phyloP scores from a whole-genome alignment of 2,888 invertebrate species.

The Leptopilina drosophilae region DNA sequence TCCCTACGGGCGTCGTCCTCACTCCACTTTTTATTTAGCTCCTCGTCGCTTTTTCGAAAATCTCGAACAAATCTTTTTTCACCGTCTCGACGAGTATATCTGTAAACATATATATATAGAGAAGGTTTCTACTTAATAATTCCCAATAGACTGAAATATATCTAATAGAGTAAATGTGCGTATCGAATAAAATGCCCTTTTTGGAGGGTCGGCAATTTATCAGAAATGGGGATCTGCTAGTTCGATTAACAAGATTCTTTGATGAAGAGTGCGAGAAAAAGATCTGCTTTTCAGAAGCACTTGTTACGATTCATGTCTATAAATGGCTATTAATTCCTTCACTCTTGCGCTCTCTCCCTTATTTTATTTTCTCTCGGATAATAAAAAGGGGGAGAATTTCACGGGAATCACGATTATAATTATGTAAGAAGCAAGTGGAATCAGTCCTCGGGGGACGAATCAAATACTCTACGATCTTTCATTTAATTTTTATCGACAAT shows the following conservation, averaged over 20 bases:
- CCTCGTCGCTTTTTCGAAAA: slow-evolving; percentile 13
- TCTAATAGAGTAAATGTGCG: background rate
- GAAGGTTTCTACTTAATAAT: slow-evolving; percentile 13
- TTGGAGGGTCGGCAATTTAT: slow-evolving; percentile 5
- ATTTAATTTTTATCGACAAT: too few species aligned
- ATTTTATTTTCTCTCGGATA: too few species aligned
- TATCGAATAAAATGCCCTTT: slow-evolving; percentile 20
- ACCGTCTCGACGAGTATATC: slow-evolving; percentile 2
- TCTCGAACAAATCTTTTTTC: slow-evolving; percentile 28
- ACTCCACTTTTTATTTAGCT: slow-evolving; percentile 40
- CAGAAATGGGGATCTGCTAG: slow-evolving; percentile 14
- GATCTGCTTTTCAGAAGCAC: slow-evolving; percentile 1
- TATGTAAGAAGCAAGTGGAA: too few species aligned
- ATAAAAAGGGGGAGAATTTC: background rate
- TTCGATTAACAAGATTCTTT: slow-evolving; percentile 32
- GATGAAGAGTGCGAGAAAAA: background rate
- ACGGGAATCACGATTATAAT: background rate
- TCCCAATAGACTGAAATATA: background rate
- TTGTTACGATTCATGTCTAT: background rate
- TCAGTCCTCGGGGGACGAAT: too few species aligned
- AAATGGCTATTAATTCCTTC: background rate
- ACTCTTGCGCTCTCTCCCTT: background rate
- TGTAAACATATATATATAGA: too few species aligned
- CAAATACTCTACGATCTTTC: too few species aligned
- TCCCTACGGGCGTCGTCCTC: slow-evolving; percentile 44